Conservation (phyloP, 2,888 invertebrate genomes). For the Toxonevra muliebris region DNA sequence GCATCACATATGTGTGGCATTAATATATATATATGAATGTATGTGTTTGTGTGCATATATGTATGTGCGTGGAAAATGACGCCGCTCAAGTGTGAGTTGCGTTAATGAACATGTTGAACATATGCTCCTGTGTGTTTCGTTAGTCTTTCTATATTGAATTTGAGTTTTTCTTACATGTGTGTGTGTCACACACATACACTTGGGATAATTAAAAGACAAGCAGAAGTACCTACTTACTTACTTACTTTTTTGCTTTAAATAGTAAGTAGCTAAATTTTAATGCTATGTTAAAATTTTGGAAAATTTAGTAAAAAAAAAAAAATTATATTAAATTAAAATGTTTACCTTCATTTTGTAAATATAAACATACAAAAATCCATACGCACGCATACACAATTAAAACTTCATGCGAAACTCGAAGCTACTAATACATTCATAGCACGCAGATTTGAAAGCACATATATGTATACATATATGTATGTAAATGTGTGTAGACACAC, state of each 20-base stretch:
- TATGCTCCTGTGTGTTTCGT: background rate
- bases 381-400: background rate
- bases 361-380: background rate
- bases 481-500: no score
- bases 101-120: slow-evolving; percentile 4
- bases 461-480: background rate
- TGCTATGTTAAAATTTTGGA: no score
- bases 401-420: background rate
- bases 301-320: no score
- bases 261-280: no score
- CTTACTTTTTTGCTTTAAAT: no score
- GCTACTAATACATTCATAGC: background rate
- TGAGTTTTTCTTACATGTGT: background rate
- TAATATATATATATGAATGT: slow-evolving; percentile 29
- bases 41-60: background rate
- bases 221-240: no score
- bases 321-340: no score
- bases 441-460: background rate
- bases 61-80: no score
- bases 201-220: no score
- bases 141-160: no score
- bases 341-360: background rate
- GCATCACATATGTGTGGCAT: slow-evolving; percentile 1
- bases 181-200: background rate
- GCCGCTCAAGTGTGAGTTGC: background rate